Base-by-base conservation (phyloP, 2,888 invertebrate species). In the Drosophila silvestris region DNA sequence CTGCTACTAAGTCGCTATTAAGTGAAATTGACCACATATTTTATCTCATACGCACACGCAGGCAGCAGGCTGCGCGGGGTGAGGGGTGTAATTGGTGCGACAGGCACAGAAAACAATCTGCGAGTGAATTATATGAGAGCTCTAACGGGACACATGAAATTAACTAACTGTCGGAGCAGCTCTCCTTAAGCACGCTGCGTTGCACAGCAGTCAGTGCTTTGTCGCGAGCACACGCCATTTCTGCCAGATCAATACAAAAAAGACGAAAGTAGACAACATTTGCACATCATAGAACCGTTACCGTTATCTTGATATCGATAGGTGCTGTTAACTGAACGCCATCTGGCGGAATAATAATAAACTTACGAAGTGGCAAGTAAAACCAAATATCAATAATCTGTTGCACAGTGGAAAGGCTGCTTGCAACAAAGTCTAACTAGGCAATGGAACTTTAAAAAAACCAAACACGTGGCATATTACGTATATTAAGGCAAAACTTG, bases 21-120 rank as follows among this genome's bases (percentile, higher is more conserved):
- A 90, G 91, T 91, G 90, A 91, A 91, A 92, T 91, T 91, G 92
- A 91, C 91, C 89, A 91, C 87, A 92, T 92, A 92, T 91, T 92
- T 91, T 91, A 91, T 92, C 89, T 91, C 56, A 77, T 67, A 76
- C 83, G 83, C 83, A 70, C 84, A 85, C 81, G 81, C 88, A 76
- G 60, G 70, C 72, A 62, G 70, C 73, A 30, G 61, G 70, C 59
- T 32, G 52, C 41, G 16, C 16, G 28, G 30, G 50, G 53, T 28
- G 14, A 22, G 76, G 57, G 39, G 39, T 58, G 67, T 81, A 77
- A 74, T 77, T 80, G 81, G 74, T 70, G 81, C 50, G 74, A 77
- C 67, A 67, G 74, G 52, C 64, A 41, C 68, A 77, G 61, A 83
- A 79, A 74, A 78, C 80, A 82, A 82, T 80, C 77, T 74, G 59